Evolutionary conservation across 2,888 invertebrate genomes (phyloP).

Genomic region (Anthrax anthrax): DNA sequence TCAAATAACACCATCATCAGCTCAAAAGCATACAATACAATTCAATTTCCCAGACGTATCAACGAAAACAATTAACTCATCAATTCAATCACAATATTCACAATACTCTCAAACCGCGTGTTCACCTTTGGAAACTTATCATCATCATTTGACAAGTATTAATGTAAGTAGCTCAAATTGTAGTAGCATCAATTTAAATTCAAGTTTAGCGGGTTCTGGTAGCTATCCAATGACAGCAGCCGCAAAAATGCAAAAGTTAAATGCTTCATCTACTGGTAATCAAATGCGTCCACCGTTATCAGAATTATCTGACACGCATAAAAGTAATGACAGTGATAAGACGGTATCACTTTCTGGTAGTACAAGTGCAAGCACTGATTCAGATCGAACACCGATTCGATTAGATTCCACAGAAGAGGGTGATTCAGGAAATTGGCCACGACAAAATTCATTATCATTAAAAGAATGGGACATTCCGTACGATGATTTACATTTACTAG

Average conservation of each 20-base stretch:
- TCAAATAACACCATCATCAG: constrained; percentile 25
- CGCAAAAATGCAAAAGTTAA: constrained; percentile 12
- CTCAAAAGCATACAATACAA: constrained; percentile 29
- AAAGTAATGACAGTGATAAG: constrained; percentile 52
- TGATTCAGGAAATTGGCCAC: constrained; percentile 54
- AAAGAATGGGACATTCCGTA: constrained; percentile 98
- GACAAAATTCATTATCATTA: constrained; percentile 76
- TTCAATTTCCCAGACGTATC: constrained; percentile 33
- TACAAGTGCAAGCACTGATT: constrained; percentile 59
- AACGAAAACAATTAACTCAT: background rate
- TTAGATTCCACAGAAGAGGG: constrained; percentile 68
- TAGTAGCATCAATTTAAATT: constrained; percentile 19
- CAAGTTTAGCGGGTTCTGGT: constrained; percentile 12
- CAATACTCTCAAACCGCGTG: constrained; percentile 17
- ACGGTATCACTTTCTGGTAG: constrained; percentile 56
- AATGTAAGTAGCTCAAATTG: constrained; percentile 8
- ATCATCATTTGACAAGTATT: constrained; percentile 11
- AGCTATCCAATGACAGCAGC: constrained; percentile 1
- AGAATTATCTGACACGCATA: constrained; percentile 38
- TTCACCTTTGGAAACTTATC: constrained; percentile 39
- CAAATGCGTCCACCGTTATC: constrained; percentile 22
- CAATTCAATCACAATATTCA: constrained; percentile 12
- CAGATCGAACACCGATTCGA: constrained; percentile 64
- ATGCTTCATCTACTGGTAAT: constrained; percentile 4
- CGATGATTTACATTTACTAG: constrained; percentile 77